Percentiles rank a stretch among this genome's conserved stretches.
Evolutionary conservation across 1,140 invertebrate genomes (phyloP).

Genomic region (Ostrea denselamellosa): DNA sequence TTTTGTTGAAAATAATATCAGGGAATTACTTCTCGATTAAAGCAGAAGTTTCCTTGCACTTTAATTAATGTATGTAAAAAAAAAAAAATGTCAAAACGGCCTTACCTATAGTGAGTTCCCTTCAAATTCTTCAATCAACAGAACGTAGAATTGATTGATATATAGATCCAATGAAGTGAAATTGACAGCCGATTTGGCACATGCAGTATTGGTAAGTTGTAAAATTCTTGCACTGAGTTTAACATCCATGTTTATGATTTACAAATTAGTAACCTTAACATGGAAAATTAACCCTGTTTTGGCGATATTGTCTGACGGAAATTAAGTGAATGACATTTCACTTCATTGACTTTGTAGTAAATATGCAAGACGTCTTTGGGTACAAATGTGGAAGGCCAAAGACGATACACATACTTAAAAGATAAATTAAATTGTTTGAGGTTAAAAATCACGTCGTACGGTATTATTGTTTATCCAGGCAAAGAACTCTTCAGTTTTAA

Average conservation of each 20-base stretch:
- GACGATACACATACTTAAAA: no score
- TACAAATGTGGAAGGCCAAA: neutral
- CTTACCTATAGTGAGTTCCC: neutral
- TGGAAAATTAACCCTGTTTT: neutral
- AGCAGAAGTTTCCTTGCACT: constrained; percentile 8
- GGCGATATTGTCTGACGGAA: constrained; percentile 21
- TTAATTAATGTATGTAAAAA: neutral
- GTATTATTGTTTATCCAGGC: no score
- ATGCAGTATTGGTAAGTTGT: neutral
- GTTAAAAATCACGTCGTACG: no score
- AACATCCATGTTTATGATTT: neutral
- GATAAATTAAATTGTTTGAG: no score
- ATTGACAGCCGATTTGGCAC: neutral
- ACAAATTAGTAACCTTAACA: neutral
- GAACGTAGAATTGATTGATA: constrained; percentile 8
- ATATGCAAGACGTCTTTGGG: neutral
- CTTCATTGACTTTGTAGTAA: neutral
- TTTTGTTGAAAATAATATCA: neutral
- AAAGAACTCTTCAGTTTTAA: no score
- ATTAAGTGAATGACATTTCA: constrained; percentile 5
- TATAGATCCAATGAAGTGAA: constrained; percentile 8
- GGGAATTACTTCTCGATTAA: neutral
- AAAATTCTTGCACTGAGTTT: neutral
- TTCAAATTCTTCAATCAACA: neutral
- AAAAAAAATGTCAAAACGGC: neutral